A percentile compares a stretch with the other conserved stretches of the same genome.
Evolutionary conservation across 2,113 vertebrate species (phyloP).

Genomic region (Rallus limicola): DNA sequence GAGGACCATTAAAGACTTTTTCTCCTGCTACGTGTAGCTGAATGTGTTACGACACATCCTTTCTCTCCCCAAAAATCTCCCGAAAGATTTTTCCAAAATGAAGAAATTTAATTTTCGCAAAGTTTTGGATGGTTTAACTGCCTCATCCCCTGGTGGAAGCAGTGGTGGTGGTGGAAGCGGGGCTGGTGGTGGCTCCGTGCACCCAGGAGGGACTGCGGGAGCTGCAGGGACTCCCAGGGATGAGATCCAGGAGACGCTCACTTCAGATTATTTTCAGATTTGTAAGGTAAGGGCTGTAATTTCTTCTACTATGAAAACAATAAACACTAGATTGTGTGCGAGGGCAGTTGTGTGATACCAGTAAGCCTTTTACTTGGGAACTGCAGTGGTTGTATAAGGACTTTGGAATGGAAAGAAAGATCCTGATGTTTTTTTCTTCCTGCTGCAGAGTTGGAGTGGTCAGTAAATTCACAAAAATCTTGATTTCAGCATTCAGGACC

Average conservation of each 20-base stretch:
- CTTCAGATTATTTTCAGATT: constrained; percentile 95
- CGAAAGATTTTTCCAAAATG: constrained; percentile 81
- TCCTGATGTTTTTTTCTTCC: neutral
- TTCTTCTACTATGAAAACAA: neutral
- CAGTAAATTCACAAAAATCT: neutral
- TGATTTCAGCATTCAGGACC: neutral
- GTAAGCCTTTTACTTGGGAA: neutral
- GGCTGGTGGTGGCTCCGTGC: constrained; percentile 64
- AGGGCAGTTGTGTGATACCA: neutral
- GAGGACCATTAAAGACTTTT: constrained; percentile 53
- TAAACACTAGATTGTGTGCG: neutral
- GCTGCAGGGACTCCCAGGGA: constrained; percentile 85
- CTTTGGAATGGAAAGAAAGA: neutral
- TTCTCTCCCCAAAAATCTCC: constrained; percentile 11
- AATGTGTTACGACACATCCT: constrained; percentile 8
- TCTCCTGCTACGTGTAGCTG: constrained; percentile 40
- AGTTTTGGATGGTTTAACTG: constrained; percentile 96
- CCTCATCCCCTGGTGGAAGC: constrained; percentile 87
- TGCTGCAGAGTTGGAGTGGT: constrained; percentile 11
- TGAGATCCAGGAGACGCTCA: constrained; percentile 90
- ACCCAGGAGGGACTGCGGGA: constrained; percentile 85
- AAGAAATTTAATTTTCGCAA: constrained; percentile 97
- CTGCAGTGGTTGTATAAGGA: constrained; percentile 55
- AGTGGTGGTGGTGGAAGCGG: constrained; percentile 64
- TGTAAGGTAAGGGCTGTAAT: constrained; percentile 88